These are phyloP conservation scores for Formicarius rufipectus DNA, from an alignment of 2,113 vertebrate genomes.

Conservation along the genomic window DNA sequence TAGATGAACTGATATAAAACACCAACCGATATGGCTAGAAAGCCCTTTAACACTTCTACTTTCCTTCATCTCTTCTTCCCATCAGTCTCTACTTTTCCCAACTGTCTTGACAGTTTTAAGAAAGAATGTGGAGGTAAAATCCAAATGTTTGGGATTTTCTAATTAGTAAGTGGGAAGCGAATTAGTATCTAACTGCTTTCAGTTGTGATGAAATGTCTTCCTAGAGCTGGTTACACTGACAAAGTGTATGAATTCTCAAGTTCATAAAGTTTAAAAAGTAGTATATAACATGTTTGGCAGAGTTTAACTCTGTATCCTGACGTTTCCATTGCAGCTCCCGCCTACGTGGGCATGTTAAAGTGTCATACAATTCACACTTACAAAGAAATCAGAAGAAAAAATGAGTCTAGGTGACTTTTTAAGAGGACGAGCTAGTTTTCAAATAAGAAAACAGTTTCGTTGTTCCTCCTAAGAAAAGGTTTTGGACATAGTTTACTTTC, in stretches of 20 bases:
- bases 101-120: neutral
- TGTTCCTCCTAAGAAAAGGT: neutral
- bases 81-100: neutral
- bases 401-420: neutral
- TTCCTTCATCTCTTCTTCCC: neutral
- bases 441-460: neutral
- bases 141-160: neutral
- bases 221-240: neutral
- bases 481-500: neutral
- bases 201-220: neutral
- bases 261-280: neutral
- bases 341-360: neutral
- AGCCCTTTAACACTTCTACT: neutral
- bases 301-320: neutral
- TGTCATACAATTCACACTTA: neutral
- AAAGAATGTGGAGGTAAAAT: neutral
- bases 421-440: neutral
- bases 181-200: neutral
- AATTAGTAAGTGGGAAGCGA: neutral
- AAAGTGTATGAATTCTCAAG: neutral
- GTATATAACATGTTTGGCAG: neutral
- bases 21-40: neutral
- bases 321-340: neutral
- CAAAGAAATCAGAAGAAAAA: neutral
- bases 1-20: neutral